Percentiles rank a stretch among this genome's conserved stretches.
phyloP scores from a whole-genome alignment of 2,797 vertebrate genomes.

The Enteromius treurensis region DNA sequence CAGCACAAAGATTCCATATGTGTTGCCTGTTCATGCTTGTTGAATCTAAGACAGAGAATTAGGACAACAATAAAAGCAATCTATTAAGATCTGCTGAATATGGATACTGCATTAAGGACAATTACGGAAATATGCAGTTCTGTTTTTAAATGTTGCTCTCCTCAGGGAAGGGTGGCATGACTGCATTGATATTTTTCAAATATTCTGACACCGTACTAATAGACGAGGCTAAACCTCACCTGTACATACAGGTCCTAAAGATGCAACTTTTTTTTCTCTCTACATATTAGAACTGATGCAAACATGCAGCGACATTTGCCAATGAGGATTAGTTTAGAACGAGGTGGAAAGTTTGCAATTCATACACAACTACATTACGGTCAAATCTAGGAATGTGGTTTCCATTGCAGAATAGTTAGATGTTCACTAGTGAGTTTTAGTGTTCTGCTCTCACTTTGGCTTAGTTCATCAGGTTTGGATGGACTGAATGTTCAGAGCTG shows the following conservation, averaged over 20 bases:
- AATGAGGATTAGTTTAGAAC: slow-evolving; percentile 4
- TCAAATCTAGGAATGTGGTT: slow-evolving; percentile 56
- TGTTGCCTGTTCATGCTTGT: slow-evolving; percentile 42
- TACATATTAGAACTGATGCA: slow-evolving; percentile 24
- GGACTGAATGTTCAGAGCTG: slow-evolving; percentile 39
- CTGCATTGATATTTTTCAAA: slow-evolving; percentile 17
- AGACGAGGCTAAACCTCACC: slow-evolving; percentile 46
- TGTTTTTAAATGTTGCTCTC: slow-evolving; percentile 30
- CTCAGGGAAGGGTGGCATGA: slow-evolving; percentile 38
- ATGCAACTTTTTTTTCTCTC: background rate
- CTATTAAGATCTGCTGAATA: slow-evolving; percentile 35
- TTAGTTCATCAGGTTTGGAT: background rate
- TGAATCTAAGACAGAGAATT: slow-evolving; percentile 6
- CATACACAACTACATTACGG: slow-evolving; percentile 49
- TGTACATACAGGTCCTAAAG: slow-evolving; percentile 38
- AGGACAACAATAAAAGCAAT: slow-evolving; percentile 28
- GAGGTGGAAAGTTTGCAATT: slow-evolving; percentile 59
- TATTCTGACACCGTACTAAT: slow-evolving; percentile 16
- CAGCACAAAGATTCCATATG: background rate
- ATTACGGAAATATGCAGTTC: slow-evolving; percentile 52
- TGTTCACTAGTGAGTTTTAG: background rate
- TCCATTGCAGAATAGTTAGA: slow-evolving; percentile 48
- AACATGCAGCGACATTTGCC: slow-evolving; percentile 14
- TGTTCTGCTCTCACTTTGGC: background rate
- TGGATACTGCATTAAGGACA: slow-evolving; percentile 43